Evolutionary conservation across 2,888 invertebrate species (phyloP).

Genomic region (Metalampra italica): DNA sequence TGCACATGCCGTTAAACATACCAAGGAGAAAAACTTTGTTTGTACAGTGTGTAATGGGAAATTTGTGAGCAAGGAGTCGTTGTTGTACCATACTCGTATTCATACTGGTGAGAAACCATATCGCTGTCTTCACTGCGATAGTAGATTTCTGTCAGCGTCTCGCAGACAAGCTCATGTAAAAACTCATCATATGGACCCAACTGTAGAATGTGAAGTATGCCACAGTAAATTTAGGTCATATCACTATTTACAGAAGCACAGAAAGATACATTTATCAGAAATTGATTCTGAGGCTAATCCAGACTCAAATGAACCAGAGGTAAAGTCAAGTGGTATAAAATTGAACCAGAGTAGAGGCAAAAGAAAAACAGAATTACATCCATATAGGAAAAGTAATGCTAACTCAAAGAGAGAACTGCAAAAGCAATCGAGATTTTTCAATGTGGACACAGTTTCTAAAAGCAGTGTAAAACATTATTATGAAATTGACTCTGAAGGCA

Average conservation of each 20-base stretch:
- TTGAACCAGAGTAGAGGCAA: too few species aligned
- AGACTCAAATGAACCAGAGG: background rate
- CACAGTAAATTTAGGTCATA: slow-evolving; percentile 43
- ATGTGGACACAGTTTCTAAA: background rate
- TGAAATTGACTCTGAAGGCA: background rate
- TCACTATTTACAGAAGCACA: slow-evolving; percentile 43
- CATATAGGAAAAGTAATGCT: too few species aligned
- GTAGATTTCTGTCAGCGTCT: slow-evolving; percentile 51
- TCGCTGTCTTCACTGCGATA: slow-evolving; percentile 48
- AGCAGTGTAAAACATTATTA: background rate
- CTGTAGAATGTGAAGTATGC: slow-evolving; percentile 47
- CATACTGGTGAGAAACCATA: slow-evolving; percentile 66
- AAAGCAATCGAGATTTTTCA: too few species aligned
- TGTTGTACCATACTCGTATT: slow-evolving; percentile 59
- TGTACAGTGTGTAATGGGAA: slow-evolving; percentile 50
- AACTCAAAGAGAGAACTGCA: too few species aligned
- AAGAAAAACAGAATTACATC: too few species aligned
- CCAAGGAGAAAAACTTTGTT: slow-evolving; percentile 53
- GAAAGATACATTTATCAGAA: slow-evolving; percentile 25
- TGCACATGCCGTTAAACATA: slow-evolving; percentile 62
- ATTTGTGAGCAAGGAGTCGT: slow-evolving; percentile 59
- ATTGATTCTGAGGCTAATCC: background rate
- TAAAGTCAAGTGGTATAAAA: background rate
- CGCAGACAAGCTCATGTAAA: slow-evolving; percentile 52
- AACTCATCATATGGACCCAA: slow-evolving; percentile 40